These are phyloP conservation scores for Gambusia yucatana DNA, from an alignment of 2,797 vertebrate genomes.

Conservation along the genomic window DNA sequence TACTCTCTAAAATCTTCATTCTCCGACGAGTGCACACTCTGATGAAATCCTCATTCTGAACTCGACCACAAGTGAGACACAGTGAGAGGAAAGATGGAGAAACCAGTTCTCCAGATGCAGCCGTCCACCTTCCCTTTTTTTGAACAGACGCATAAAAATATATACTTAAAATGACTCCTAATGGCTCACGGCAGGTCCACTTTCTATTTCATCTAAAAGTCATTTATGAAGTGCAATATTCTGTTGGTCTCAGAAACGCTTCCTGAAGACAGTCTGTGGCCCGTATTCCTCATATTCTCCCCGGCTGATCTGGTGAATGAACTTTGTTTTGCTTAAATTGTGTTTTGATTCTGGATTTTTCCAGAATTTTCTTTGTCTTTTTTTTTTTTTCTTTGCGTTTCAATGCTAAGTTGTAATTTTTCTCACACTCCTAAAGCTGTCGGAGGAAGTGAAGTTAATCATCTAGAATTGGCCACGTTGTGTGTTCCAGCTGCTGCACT, in stretches of 20 bases:
- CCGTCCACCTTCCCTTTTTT: too few relatives aligned
- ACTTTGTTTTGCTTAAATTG: background rate
- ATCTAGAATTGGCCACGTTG: background rate
- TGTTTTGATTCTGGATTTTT: background rate
- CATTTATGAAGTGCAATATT: background rate
- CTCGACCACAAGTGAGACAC: too few relatives aligned
- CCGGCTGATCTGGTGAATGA: constrained; percentile 65
- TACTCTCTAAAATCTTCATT: too few relatives aligned
- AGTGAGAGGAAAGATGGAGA: too few relatives aligned
- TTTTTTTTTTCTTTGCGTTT: background rate
- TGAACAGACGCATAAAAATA: background rate
- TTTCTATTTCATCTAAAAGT: background rate
- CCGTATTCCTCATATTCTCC: constrained; percentile 81
- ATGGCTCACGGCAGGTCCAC: background rate
- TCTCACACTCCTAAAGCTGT: background rate
- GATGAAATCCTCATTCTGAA: too few relatives aligned
- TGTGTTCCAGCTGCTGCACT: constrained; percentile 3
- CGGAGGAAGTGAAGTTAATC: background rate
- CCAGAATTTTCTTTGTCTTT: too few relatives aligned
- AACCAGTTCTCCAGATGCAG: too few relatives aligned
- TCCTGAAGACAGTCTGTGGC: constrained; percentile 80
- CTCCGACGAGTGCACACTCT: too few relatives aligned
- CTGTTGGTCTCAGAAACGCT: constrained; percentile 78
- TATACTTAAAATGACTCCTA: background rate
- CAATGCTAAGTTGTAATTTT: background rate